These are phyloP conservation scores for Takifugu flavidus DNA, from an alignment of 2,113 vertebrate species.

Conservation along the genomic window DNA sequence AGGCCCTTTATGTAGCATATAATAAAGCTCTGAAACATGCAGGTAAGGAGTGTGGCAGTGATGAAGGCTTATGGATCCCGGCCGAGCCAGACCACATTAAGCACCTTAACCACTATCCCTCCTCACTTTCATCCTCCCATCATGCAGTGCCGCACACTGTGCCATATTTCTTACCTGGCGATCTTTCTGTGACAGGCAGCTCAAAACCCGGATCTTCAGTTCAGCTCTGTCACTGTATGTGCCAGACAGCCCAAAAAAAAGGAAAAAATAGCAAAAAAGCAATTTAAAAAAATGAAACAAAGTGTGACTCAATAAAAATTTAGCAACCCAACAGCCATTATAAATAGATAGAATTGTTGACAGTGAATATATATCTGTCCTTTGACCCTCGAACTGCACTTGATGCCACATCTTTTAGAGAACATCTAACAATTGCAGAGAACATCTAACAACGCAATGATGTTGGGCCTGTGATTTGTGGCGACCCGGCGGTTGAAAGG, in stretches of 20 bases:
- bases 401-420: background rate
- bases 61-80: constrained; percentile 24
- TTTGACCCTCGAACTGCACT: too few relatives aligned
- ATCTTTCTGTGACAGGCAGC: constrained; percentile 53
- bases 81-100: constrained; percentile 52
- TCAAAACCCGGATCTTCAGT: constrained; percentile 32
- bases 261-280: too few relatives aligned
- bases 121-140: constrained; percentile 36
- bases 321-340: too few relatives aligned
- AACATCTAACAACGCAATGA: background rate
- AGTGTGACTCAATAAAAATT: too few relatives aligned
- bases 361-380: too few relatives aligned
- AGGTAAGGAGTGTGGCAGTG: constrained; percentile 24
- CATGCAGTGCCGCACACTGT: constrained; percentile 35
- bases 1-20: constrained; percentile 36
- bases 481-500: constrained; percentile 7
- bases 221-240: background rate
- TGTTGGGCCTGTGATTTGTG: background rate
- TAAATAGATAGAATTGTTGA: too few relatives aligned
- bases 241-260: too few relatives aligned
- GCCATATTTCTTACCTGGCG: constrained; percentile 49
- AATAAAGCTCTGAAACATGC: constrained; percentile 31
- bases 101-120: constrained; percentile 38
- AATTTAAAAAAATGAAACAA: too few relatives aligned
- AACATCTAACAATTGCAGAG: constrained; percentile 14